Evolutionary conservation across 2,888 invertebrate species (phyloP), one percentile per base, ranked within the genome.

Genomic region (Leptarthrus brevirostris): DNA sequence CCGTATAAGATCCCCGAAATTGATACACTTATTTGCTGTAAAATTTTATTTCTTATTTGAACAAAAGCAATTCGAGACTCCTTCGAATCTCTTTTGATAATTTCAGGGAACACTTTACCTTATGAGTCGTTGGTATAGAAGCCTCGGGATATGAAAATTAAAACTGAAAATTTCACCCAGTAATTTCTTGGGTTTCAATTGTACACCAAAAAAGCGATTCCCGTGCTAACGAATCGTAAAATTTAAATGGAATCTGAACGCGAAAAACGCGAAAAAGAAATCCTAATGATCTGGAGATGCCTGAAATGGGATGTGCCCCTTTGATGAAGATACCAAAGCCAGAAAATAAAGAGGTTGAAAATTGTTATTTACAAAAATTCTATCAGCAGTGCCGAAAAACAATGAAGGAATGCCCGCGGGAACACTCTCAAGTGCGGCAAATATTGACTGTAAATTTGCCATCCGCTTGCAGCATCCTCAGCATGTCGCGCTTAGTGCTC

Each of bases 371-470:
- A 47, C 64, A 64, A 64, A 64, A 64, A 44, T 64, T 64, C 44
- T 64, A 64, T 64, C 64, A 64, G 40, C 44, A 20, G 26, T 56
- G 56, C 56, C 47, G 64, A 47, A 64, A 64, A 64, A 64, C 64
- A 64, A 64, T 64, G 64, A 64, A 22, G 5, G 22, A 44, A 22
- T 24, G 24, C 44, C 64, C 22, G 44, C 47, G 24, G 24, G 64
- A 64, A 64, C 44, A 47, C 26, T 64, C 44, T 44, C 24, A 58
- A 58, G 36, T 58, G 58, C 36, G 58, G 58, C 58, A 36, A 58
- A 58, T 58, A 58, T 58, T 58, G 34, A 12, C 40, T 40, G 40
- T 40, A 40, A 40, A 40, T 40, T 40, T 40, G 40, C 40, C n/a
- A 40, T 40, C 40, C 8, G n/a, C 16, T 56, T 34, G 58, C 58